Evolutionary conservation across 1,140 invertebrate species (phyloP), one percentile per base, ranked within the genome.

Genomic region (Atopsyche davidsoni): DNA sequence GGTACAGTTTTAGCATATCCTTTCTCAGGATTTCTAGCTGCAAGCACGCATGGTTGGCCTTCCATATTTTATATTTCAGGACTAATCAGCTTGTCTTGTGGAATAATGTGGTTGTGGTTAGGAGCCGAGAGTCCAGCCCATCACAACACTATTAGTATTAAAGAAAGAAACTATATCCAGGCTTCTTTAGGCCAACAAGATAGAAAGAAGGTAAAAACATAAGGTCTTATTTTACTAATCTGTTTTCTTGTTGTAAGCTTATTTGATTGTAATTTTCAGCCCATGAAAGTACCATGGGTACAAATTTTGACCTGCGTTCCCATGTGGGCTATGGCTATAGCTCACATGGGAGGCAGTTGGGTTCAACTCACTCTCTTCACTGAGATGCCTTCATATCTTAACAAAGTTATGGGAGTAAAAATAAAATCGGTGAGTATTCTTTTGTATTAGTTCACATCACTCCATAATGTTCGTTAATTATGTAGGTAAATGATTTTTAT

Each of bases 321-420:
- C 6, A 76, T 92, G 43, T 90, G 83, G 80, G 85, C 88, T 0
- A 76, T 92, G 7, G 73, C 88, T n/a, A 64, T 87, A 0, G 80
- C 79, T 1, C 89, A 95, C 61, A 81, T 86, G 61, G 82, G 87
- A 1, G 81, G 89, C 61, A 85, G 87, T 58, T 95, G 89, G 90
- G 87, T 88, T 1, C 90, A 88, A 59, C 86, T 91, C 69, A 92
- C 83, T 1, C 70, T 96, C 22, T 72, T 93, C n/a, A 90, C 89
- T 0, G 81, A 90, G 66, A 80, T 96, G 21, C 92, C 93, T 0
- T 84, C 79, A 0, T 97, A 88, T 61, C 83, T 96, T 73, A 82
- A 82, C 36, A 77, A 82, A 53, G 79, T 93, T 3, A 78, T 96
- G 41, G 71, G 82, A 40, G 87, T 85, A 45, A 74, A 92, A 55